Conservation (phyloP, 2,113 vertebrate genomes). For the Cyanistes caeruleus region DNA sequence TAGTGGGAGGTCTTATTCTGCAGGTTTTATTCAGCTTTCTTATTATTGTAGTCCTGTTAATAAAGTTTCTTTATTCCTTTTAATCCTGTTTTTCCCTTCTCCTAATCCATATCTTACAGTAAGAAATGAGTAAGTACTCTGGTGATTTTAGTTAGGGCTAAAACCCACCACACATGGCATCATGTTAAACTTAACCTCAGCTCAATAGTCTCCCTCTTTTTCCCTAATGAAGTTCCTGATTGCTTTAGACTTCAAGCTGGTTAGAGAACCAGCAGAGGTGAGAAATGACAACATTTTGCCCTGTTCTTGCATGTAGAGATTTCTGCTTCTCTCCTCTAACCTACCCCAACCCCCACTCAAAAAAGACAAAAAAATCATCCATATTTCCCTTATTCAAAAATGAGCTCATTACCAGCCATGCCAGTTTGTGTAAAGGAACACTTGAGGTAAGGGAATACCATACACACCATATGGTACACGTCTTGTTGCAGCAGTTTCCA, state of each 20-base stretch:
- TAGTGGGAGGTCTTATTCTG: too few relatives aligned
- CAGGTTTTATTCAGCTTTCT: too few relatives aligned
- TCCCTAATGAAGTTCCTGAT: background rate
- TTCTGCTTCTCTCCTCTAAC: background rate
- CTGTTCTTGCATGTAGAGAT: background rate
- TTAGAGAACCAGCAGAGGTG: background rate
- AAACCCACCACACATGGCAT: background rate
- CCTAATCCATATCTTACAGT: too few relatives aligned
- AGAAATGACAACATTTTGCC: background rate
- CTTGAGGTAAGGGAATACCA: background rate
- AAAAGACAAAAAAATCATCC: background rate
- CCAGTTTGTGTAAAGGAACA: background rate
- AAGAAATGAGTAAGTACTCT: too few relatives aligned
- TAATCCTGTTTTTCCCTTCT: too few relatives aligned
- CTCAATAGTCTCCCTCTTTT: background rate
- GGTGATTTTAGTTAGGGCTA: too few relatives aligned
- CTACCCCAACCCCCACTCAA: accelerated
- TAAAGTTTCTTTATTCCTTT: too few relatives aligned
- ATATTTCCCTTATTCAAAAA: background rate
- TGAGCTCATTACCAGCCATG: background rate
- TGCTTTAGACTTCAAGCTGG: background rate
- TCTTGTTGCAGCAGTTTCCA: background rate
- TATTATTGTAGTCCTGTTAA: too few relatives aligned
- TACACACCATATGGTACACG: background rate
- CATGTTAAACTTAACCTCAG: background rate